Evolutionary conservation across 2,888 invertebrate species (phyloP).

Genomic region (Morpho deidamia): DNA sequence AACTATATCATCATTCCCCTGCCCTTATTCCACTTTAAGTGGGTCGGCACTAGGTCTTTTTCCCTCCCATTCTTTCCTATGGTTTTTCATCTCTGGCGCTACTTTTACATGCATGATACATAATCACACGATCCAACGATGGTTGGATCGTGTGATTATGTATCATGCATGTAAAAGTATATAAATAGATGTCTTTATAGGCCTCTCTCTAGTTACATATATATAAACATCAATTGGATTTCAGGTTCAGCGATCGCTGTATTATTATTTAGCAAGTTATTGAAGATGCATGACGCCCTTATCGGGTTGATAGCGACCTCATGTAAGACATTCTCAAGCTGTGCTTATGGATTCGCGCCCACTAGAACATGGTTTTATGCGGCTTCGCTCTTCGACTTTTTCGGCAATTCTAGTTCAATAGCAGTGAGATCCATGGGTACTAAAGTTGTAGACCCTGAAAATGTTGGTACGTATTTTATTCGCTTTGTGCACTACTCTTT

Average conservation of each 20-base stretch:
- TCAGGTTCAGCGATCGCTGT: slow-evolving; percentile 67
- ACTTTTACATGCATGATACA: too few species aligned
- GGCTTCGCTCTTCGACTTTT: slow-evolving; percentile 67
- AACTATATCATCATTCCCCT: too few species aligned
- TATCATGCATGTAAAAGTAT: too few species aligned
- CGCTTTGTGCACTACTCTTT: neutral
- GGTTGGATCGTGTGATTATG: too few species aligned
- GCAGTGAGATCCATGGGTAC: slow-evolving; percentile 77
- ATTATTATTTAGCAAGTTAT: slow-evolving; percentile 57
- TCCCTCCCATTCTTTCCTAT: too few species aligned
- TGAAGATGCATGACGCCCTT: slow-evolving; percentile 65
- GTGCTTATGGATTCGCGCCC: slow-evolving; percentile 65
- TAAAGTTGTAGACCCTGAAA: slow-evolving; percentile 71
- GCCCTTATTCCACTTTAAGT: too few species aligned
- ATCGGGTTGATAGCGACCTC: slow-evolving; percentile 68
- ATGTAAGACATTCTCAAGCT: slow-evolving; percentile 58
- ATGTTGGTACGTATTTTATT: slow-evolving; percentile 54
- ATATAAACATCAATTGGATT: slow-evolving; percentile 24
- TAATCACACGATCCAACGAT: too few species aligned
- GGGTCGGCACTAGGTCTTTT: too few species aligned
- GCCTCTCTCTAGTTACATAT: too few species aligned
- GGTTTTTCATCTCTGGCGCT: too few species aligned
- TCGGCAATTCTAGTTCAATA: slow-evolving; percentile 72
- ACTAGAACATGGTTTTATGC: slow-evolving; percentile 59
- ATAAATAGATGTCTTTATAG: too few species aligned